Conservation (phyloP, 2,888 invertebrate genomes). For the Odontocerum albicorne region DNA sequence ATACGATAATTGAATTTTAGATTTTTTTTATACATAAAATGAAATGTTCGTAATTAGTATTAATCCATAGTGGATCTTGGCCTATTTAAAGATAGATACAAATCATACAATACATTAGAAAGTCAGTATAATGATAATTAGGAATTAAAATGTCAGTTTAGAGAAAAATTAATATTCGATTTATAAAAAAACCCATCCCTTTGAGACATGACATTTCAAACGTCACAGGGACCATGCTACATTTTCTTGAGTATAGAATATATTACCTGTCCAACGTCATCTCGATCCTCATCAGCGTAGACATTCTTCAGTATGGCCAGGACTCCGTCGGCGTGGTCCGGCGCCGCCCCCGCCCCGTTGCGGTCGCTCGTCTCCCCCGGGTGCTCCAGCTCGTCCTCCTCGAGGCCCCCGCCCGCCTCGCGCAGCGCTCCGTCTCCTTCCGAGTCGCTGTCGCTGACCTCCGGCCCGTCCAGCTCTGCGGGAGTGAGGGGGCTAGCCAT, state of each 20-base stretch:
- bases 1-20: no score
- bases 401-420: background rate
- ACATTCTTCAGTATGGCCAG: slow-evolving; percentile 43
- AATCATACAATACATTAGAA: no score
- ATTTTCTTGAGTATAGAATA: background rate
- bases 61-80: no score
- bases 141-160: no score
- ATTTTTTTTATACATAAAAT: no score
- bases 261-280: slow-evolving; percentile 57
- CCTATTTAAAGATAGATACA: no score
- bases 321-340: slow-evolving; percentile 43
- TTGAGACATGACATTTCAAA: no score
- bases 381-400: slow-evolving; percentile 25
- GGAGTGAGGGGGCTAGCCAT: slow-evolving; percentile 9
- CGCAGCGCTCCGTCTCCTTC: slow-evolving; percentile 37
- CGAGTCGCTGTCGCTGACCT: slow-evolving; percentile 47
- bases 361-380: slow-evolving; percentile 10
- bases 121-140: no score
- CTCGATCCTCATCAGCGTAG: slow-evolving; percentile 55
- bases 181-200: no score
- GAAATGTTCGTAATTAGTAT: no score
- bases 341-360: slow-evolving; percentile 1
- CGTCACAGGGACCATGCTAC: no score
- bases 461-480: slow-evolving; percentile 40
- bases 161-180: no score